phyloP scores from a whole-genome alignment of 2,113 vertebrate genomes.

The Mobula birostris region DNA sequence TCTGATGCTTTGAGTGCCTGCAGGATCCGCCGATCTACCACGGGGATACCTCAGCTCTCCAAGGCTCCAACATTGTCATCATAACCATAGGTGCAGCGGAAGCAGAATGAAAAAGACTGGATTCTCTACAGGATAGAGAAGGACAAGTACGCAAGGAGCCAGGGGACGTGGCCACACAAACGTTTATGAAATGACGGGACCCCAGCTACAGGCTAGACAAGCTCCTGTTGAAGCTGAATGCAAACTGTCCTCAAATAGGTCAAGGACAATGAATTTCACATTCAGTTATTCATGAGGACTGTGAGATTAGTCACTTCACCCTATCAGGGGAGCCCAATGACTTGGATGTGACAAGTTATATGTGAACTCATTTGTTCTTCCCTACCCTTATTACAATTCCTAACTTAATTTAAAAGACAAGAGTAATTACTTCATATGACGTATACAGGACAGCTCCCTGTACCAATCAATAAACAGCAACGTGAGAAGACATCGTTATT shows the following conservation, averaged over 20 bases:
- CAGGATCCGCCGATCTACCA: not conserved
- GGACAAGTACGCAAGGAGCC: not conserved
- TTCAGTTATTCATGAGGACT: not conserved
- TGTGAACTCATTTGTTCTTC: not conserved
- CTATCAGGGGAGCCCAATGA: not conserved
- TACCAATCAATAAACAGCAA: too few species aligned
- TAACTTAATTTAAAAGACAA: not conserved
- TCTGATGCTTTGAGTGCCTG: not conserved
- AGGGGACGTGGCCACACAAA: not conserved
- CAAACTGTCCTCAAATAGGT: not conserved
- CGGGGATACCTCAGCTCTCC: not conserved
- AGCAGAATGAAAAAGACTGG: not conserved
- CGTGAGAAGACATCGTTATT: not conserved
- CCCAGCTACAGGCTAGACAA: not conserved
- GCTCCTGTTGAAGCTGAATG: not conserved
- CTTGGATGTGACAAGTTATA: not conserved
- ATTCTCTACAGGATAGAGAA: too few species aligned
- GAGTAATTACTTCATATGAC: not conserved
- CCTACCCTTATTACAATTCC: not conserved
- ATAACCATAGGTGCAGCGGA: not conserved
- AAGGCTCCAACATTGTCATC: not conserved
- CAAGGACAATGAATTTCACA: not conserved
- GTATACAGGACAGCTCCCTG: not conserved
- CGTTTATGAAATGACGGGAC: not conserved
- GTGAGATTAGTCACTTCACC: not conserved